A percentile compares a stretch with the other conserved stretches of the same genome.
Evolutionary conservation across 2,797 vertebrate species (phyloP).

Genomic region (Enteromius afrohamiltoni): DNA sequence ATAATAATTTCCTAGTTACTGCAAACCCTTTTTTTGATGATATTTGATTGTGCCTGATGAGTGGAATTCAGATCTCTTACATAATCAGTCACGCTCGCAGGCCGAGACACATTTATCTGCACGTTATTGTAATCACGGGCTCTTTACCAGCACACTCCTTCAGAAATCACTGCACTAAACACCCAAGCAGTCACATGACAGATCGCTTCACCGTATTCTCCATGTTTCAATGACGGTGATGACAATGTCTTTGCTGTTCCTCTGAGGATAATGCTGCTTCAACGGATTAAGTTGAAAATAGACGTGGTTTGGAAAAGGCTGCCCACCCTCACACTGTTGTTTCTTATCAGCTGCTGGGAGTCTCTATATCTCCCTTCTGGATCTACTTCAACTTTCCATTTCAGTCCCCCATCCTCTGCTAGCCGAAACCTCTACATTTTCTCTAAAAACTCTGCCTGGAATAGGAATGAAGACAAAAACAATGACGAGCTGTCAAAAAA

Average conservation of each 20-base stretch:
- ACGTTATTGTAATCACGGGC: slow-evolving; percentile 35
- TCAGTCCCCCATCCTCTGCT: not conserved
- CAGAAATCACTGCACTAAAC: slow-evolving; percentile 35
- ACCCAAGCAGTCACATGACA: slow-evolving; percentile 37
- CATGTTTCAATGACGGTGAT: not conserved
- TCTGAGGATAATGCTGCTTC: not conserved
- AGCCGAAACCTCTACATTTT: not conserved
- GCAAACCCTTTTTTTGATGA: not conserved
- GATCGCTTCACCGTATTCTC: not conserved
- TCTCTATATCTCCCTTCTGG: slow-evolving; percentile 43
- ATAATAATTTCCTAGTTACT: not conserved
- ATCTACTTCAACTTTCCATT: slow-evolving; percentile 39
- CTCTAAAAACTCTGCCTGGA: not conserved
- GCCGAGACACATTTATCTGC: not conserved
- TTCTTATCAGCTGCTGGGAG: slow-evolving; percentile 29
- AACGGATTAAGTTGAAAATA: not conserved
- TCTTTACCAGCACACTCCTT: slow-evolving; percentile 28
- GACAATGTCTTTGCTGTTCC: not conserved
- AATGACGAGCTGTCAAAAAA: not conserved
- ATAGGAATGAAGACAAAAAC: not conserved
- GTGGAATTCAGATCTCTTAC: not conserved
- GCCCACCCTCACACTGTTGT: slow-evolving; percentile 15
- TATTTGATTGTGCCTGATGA: not conserved
- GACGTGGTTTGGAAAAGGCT: not conserved
- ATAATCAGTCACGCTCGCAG: not conserved